Conservation (phyloP, 2,888 invertebrate genomes). For the Noctua fimbriata region DNA sequence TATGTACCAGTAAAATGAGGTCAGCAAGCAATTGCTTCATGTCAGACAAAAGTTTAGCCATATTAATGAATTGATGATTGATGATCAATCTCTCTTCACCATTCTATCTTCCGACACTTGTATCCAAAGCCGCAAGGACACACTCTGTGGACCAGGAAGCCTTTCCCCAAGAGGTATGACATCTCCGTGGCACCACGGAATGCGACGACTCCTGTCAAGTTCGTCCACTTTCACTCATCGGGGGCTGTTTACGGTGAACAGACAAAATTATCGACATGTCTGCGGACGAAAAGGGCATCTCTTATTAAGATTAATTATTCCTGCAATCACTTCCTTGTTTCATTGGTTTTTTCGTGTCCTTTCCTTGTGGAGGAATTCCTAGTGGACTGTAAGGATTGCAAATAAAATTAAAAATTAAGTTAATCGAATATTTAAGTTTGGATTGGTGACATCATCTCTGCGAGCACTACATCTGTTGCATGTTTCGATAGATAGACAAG, state of each 20-base stretch:
- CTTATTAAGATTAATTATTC: slow-evolving; percentile 41
- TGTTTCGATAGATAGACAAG: background rate
- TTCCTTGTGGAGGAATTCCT: slow-evolving; percentile 21
- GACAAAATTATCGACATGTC: slow-evolving; percentile 52
- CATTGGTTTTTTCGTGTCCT: slow-evolving; percentile 10
- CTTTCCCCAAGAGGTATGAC: slow-evolving; percentile 37
- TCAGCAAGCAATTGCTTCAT: slow-evolving; percentile 24
- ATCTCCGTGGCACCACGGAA: slow-evolving; percentile 35
- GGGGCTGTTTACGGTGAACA: slow-evolving; percentile 42
- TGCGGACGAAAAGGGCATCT: slow-evolving; percentile 55
- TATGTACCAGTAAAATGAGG: slow-evolving; percentile 5
- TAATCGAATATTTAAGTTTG: background rate
- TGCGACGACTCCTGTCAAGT: slow-evolving; percentile 48
- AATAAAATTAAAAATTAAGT: slow-evolving; percentile 1
- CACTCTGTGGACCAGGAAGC: slow-evolving; percentile 17
- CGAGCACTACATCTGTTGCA: background rate
- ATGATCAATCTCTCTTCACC: background rate
- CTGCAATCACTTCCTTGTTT: slow-evolving; percentile 44
- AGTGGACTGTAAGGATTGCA: background rate
- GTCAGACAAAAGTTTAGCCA: background rate
- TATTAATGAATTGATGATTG: background rate
- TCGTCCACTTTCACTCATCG: slow-evolving; percentile 62
- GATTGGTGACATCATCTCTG: background rate
- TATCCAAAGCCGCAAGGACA: slow-evolving; percentile 16
- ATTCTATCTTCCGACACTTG: background rate